Evolutionary conservation across 2,888 invertebrate genomes (phyloP), one percentile per base, ranked within the genome.

Genomic region (Chloroclysta siterata): DNA sequence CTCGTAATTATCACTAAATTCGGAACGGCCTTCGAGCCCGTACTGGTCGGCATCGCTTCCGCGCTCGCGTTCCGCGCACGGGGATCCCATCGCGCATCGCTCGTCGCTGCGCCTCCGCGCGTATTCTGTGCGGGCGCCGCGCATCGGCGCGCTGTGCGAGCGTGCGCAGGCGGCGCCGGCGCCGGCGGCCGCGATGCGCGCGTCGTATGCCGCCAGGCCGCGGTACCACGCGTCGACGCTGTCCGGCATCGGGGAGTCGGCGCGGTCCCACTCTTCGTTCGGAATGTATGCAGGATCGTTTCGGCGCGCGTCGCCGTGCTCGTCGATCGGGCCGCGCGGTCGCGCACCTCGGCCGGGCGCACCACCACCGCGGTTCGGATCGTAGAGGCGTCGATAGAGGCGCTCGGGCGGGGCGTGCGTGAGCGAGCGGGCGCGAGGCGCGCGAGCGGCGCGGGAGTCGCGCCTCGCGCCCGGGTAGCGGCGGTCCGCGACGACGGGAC

Each of bases 201-300:
- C 60, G 14, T 63, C 33, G 62, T 81, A 82, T 6, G 62, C 69
- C 5, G 72, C 64, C 50, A 84, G 72, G 22, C 78, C 78, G 15
- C 74, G 72, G 66, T 85, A 85, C 85, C 85, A 85, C 51, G 63
- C 69, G 58, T 78, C 71, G 33, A 85, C 75, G 17, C 62, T 75
- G 13, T 71, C 70, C n/a, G 57, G 55, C 78, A 73, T 80, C 29
- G 56, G 53, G 0, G 46, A 44, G 60, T 50, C 51, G 41, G 1
- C 29, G 39, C 39, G 48, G 42, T 60, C 57, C 62, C 56, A 62
- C 44, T 51, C 47, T 15, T 33, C 15, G 11, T 7, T 46, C 11
- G 60, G 54, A 51, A 50, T 51, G 50, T 51, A 33, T 10, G 11
- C 11, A 39, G 36, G 10, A 39, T 5, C 29, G 50, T 28, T 2